phyloP scores from a whole-genome alignment of 2,797 vertebrate species.

The Myripristis murdjan region DNA sequence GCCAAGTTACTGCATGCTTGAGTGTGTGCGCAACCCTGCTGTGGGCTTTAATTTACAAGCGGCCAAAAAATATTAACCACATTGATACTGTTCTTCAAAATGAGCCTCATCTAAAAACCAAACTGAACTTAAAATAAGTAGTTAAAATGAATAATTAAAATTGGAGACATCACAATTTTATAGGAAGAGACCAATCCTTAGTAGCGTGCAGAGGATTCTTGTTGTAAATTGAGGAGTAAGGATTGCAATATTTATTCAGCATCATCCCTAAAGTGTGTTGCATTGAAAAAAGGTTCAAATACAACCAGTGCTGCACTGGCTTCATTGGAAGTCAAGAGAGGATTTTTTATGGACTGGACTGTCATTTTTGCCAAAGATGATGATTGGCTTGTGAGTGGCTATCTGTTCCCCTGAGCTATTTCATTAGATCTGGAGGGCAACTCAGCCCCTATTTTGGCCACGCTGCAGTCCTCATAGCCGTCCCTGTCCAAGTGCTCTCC shows the following conservation, averaged over 20 bases:
- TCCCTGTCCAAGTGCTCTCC: no score
- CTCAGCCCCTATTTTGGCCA: no score
- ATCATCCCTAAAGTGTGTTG: no score
- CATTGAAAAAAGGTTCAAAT: no score
- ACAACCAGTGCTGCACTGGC: no score
- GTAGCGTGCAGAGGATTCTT: conserved; percentile 49
- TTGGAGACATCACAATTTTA: conserved; percentile 56
- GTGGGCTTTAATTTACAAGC: no score
- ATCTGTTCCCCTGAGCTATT: background rate
- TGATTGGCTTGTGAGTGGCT: conserved; percentile 6
- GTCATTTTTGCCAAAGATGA: conserved; percentile 1
- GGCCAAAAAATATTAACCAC: conserved; percentile 49
- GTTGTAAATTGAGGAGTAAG: no score
- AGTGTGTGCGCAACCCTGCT: background rate
- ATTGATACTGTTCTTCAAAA: conserved; percentile 49
- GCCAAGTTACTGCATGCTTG: conserved; percentile 30
- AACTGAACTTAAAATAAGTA: conserved; percentile 68
- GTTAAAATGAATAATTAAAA: conserved; percentile 72
- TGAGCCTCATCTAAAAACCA: conserved; percentile 60
- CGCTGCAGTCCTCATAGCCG: no score
- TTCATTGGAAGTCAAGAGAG: background rate
- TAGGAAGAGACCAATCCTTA: conserved; percentile 49
- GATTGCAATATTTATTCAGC: conserved; percentile 45
- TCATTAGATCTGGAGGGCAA: no score
- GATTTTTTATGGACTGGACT: background rate